Conservation (phyloP, 2,113 vertebrate genomes). For the Hystrix cristata region DNA sequence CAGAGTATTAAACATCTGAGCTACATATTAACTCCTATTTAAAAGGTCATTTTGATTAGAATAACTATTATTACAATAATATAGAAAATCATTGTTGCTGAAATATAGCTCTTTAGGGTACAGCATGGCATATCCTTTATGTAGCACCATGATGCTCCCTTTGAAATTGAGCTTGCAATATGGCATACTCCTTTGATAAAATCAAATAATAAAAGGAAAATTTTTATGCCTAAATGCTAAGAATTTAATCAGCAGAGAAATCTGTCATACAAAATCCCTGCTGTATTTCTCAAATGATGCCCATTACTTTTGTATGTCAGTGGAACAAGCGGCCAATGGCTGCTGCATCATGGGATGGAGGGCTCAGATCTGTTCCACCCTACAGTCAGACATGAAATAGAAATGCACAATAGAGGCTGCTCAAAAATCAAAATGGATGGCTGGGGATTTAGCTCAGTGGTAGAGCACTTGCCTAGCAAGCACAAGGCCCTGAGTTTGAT, state of each 20-base stretch:
- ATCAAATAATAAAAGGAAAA: constrained; percentile 6
- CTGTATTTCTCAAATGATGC: background rate
- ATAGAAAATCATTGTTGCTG: constrained; percentile 36
- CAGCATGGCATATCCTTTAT: background rate
- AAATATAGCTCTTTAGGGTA: constrained; percentile 45
- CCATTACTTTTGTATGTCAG: background rate
- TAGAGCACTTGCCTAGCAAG: too few species aligned
- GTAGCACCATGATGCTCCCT: background rate
- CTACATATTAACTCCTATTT: constrained; percentile 3
- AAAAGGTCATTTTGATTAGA: constrained; percentile 20
- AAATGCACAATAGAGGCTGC: background rate
- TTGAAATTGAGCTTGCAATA: constrained; percentile 35
- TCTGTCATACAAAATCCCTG: background rate
- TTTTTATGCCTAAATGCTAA: background rate
- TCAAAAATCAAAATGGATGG: constrained; percentile 36
- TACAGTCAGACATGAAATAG: background rate
- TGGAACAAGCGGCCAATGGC: background rate
- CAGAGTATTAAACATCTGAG: constrained; percentile 67
- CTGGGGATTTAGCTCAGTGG: too few species aligned
- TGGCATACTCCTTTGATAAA: background rate
- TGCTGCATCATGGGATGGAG: background rate
- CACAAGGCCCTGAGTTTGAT: too few species aligned
- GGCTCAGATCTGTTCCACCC: background rate
- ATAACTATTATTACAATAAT: constrained; percentile 39
- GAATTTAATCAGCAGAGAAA: constrained; percentile 40